Conservation (phyloP, 2,113 vertebrate species). For the Benitochromis conjunctus region DNA sequence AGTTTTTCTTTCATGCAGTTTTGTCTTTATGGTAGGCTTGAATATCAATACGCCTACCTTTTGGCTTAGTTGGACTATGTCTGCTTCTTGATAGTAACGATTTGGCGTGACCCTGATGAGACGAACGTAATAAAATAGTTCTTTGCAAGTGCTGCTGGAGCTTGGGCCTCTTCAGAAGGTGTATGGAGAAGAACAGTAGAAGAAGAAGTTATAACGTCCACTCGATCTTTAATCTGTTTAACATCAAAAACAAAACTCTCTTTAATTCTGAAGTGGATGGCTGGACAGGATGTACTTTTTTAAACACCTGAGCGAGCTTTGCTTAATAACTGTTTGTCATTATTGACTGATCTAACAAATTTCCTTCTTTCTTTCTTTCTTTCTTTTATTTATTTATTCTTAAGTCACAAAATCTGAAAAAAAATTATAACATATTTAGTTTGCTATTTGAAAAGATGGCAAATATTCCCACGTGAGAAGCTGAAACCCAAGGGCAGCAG, state of each 20-base stretch:
- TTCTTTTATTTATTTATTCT: not conserved
- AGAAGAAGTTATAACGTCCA: not conserved
- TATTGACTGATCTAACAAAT: not conserved
- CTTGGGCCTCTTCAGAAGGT: not conserved
- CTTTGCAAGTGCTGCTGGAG: not conserved
- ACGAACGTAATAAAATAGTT: not conserved
- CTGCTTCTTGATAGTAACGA: not conserved
- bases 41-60: too few species aligned
- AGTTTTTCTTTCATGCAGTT: too few species aligned
- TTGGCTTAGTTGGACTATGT: not conserved
- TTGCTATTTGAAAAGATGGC: not conserved
- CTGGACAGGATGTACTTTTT: not conserved
- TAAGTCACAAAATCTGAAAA: not conserved
- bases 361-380: not conserved
- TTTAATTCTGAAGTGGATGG: not conserved
- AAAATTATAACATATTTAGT: not conserved
- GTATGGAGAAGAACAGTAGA: not conserved
- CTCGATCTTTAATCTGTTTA: not conserved
- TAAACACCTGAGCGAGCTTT: not conserved
- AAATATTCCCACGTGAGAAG: not conserved
- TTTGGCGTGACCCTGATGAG: not conserved
- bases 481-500: not conserved
- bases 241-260: not conserved
- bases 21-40: too few species aligned
- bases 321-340: not conserved